Evolutionary conservation across 2,888 invertebrate genomes (phyloP).

Genomic region (Agonopterix arenella): DNA sequence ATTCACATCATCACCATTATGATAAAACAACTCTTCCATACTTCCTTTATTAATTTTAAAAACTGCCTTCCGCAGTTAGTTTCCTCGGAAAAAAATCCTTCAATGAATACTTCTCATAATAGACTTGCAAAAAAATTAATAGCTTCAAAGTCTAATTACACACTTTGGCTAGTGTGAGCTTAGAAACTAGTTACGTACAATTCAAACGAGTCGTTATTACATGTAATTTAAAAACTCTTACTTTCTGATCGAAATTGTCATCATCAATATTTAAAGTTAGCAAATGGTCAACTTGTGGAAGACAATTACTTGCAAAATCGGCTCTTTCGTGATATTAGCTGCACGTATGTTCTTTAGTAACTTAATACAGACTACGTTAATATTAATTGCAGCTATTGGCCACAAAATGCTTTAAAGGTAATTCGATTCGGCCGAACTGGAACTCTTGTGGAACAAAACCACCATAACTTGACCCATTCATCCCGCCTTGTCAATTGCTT

Average conservation of each 20-base stretch:
- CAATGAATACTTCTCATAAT: slow-evolving; percentile 8
- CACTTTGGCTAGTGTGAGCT: neutral
- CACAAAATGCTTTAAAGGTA: slow-evolving; percentile 70
- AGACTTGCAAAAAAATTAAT: neutral
- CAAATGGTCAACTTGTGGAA: too few relatives aligned
- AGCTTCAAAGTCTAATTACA: neutral
- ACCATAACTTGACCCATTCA: slow-evolving; percentile 39
- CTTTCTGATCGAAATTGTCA: too few relatives aligned
- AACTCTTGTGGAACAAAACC: slow-evolving; percentile 59
- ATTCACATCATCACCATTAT: slow-evolving; percentile 20
- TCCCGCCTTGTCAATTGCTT: slow-evolving; percentile 23
- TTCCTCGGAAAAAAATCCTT: slow-evolving; percentile 24
- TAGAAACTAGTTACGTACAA: too few relatives aligned
- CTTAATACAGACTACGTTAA: slow-evolving; percentile 52
- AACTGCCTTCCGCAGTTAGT: slow-evolving; percentile 25
- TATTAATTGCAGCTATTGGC: slow-evolving; percentile 68
- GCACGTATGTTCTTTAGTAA: slow-evolving; percentile 31
- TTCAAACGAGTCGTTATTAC: neutral
- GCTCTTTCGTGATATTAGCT: neutral
- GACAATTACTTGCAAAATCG: neutral
- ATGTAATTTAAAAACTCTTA: slow-evolving; percentile 3
- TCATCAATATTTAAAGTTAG: too few relatives aligned
- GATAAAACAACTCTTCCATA: slow-evolving; percentile 20
- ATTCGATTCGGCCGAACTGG: slow-evolving; percentile 66
- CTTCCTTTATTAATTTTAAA: slow-evolving; percentile 36